Conservation (phyloP, 2,113 vertebrate species). For the Oceanites oceanicus region DNA sequence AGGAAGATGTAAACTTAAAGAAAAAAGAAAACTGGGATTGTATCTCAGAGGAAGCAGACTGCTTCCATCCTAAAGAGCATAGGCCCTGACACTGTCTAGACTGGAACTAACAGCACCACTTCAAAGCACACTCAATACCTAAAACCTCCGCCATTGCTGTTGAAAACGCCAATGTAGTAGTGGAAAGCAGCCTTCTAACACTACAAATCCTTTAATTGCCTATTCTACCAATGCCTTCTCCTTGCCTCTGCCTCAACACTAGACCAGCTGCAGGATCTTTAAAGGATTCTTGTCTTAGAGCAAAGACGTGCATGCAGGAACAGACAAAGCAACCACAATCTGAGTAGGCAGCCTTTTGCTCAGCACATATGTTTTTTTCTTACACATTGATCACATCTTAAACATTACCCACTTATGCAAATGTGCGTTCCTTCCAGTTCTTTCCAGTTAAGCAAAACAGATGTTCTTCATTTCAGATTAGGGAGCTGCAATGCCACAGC, state of each 20-base stretch:
- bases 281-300: background rate
- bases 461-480: background rate
- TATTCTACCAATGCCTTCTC: background rate
- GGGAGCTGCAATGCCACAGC: background rate
- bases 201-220: background rate
- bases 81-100: background rate
- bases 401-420: background rate
- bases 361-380: background rate
- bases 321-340: background rate
- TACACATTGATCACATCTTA: background rate
- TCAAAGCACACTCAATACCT: background rate
- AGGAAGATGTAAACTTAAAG: background rate
- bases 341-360: background rate
- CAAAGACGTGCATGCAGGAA: background rate
- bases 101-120: background rate
- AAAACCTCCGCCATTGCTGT: background rate
- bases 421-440: background rate
- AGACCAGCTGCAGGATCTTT: background rate
- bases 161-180: background rate
- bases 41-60: background rate
- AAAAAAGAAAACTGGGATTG: background rate
- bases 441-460: background rate
- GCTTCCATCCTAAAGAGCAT: background rate
- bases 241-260: background rate
- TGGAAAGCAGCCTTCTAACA: background rate